Conservation (phyloP, 1,140 invertebrate species). For the Microplitis demolitor region DNA sequence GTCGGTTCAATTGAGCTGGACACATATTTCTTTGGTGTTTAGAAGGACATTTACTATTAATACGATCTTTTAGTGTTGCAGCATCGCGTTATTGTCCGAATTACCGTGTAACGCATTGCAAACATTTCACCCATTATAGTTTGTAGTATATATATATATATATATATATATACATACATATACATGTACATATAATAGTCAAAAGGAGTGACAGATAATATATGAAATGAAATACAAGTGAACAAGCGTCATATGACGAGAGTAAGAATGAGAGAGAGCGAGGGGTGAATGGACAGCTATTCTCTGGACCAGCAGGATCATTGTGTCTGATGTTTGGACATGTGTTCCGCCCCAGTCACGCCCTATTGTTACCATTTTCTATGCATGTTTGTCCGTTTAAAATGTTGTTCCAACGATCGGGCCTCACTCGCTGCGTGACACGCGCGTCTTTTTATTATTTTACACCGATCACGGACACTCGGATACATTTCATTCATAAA, state of each 20-base stretch:
- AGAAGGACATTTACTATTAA: slow-evolving; percentile 35
- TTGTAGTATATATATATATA: neutral
- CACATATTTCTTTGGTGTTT: slow-evolving; percentile 46
- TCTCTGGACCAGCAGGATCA: slow-evolving; percentile 48
- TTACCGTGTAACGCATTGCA: slow-evolving; percentile 59
- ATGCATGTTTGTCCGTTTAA: slow-evolving; percentile 55
- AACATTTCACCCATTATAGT: slow-evolving; percentile 52
- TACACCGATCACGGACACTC: neutral
- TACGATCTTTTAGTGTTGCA: no score
- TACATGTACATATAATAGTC: neutral
- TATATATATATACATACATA: neutral
- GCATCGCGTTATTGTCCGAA: slow-evolving; percentile 34
- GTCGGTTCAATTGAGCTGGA: slow-evolving; percentile 1
- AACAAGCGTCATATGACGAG: neutral
- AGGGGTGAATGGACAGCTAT: slow-evolving; percentile 38
- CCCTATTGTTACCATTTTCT: slow-evolving; percentile 60
- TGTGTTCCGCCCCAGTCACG: slow-evolving; percentile 62
- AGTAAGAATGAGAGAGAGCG: neutral
- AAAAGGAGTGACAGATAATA: neutral
- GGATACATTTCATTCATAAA: neutral
- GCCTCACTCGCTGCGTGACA: slow-evolving; percentile 15
- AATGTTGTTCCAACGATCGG: slow-evolving; percentile 51
- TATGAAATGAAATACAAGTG: neutral
- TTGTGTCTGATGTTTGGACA: slow-evolving; percentile 62
- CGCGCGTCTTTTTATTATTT: slow-evolving; percentile 26